Conservation (phyloP, 1,140 invertebrate genomes). For the Heterodera schachtii region DNA sequence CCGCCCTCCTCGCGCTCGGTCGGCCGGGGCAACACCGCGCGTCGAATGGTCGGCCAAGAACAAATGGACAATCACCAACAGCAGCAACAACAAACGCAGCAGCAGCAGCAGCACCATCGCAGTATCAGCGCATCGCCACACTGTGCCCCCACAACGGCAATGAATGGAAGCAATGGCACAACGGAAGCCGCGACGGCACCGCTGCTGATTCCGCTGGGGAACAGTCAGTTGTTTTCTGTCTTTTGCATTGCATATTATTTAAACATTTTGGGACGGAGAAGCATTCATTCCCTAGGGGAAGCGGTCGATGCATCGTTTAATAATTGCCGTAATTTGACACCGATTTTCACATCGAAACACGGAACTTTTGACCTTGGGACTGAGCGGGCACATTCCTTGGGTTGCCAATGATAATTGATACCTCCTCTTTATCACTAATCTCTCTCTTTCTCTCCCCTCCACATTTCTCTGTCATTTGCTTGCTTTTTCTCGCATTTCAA, state of each 20-base stretch:
- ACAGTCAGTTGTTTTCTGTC: slow-evolving; percentile 19
- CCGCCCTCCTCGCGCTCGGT: slow-evolving; percentile 3
- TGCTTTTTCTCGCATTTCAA: slow-evolving; percentile 1
- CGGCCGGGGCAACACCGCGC: background rate
- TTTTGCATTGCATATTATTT: slow-evolving; percentile 1
- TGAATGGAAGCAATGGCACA: background rate
- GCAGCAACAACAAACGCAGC: background rate
- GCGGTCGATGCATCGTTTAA: background rate
- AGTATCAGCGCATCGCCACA: slow-evolving; percentile 46
- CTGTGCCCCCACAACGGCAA: background rate
- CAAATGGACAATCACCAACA: slow-evolving; percentile 31
- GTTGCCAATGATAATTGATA: no score
- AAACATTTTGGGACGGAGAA: background rate
- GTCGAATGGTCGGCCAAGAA: background rate
- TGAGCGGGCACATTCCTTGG: no score
- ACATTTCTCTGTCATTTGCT: background rate
- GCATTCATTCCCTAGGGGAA: no score
- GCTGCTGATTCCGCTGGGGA: slow-evolving; percentile 39
- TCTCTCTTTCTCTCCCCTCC: background rate
- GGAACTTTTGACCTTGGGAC: no score
- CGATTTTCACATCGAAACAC: slow-evolving; percentile 11
- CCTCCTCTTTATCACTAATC: background rate
- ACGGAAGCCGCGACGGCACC: slow-evolving; percentile 18
- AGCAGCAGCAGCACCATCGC: slow-evolving; percentile 26
- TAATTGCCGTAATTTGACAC: slow-evolving; percentile 11